Percentiles rank a stretch among this genome's conserved stretches.
Conservation (phyloP, 2,888 invertebrate genomes). For the Crematogaster levior region DNA sequence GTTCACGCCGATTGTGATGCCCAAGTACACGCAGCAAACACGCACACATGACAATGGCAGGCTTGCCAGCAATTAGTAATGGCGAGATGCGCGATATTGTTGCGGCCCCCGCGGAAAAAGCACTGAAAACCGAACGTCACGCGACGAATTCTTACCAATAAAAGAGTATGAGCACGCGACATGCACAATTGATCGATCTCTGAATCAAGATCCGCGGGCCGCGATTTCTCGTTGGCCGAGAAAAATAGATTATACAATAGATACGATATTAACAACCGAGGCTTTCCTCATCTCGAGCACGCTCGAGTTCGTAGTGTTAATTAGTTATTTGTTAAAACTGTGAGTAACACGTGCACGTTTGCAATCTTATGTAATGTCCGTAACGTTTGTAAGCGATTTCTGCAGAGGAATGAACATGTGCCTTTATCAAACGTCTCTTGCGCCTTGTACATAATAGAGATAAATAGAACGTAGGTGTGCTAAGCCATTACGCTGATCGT, state of each 20-base stretch:
- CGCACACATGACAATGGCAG: constrained; percentile 58
- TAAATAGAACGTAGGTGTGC: constrained; percentile 7
- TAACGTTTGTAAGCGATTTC: constrained; percentile 20
- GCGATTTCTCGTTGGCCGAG: neutral
- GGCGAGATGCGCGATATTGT: constrained; percentile 51
- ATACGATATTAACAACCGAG: neutral
- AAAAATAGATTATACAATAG: neutral
- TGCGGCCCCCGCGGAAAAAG: constrained; percentile 1
- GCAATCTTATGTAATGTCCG: neutral
- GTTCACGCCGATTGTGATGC: constrained; percentile 55
- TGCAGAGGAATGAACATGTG: constrained; percentile 21
- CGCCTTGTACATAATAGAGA: constrained; percentile 42
- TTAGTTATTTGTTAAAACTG: constrained; percentile 13
- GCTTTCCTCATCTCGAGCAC: neutral
- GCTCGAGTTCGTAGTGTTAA: constrained; percentile 3
- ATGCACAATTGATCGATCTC: neutral
- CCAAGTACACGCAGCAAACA: constrained; percentile 53
- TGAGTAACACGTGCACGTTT: neutral
- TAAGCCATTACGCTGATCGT: neutral
- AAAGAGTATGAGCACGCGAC: neutral
- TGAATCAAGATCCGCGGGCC: constrained; percentile 5
- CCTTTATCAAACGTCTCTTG: constrained; percentile 22
- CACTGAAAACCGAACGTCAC: constrained; percentile 55
- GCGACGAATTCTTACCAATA: constrained; percentile 50
- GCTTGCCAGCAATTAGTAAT: constrained; percentile 69